These are phyloP conservation scores for Drosophila algonquin DNA, from an alignment of 2,888 invertebrate genomes.

Conservation along the genomic window DNA sequence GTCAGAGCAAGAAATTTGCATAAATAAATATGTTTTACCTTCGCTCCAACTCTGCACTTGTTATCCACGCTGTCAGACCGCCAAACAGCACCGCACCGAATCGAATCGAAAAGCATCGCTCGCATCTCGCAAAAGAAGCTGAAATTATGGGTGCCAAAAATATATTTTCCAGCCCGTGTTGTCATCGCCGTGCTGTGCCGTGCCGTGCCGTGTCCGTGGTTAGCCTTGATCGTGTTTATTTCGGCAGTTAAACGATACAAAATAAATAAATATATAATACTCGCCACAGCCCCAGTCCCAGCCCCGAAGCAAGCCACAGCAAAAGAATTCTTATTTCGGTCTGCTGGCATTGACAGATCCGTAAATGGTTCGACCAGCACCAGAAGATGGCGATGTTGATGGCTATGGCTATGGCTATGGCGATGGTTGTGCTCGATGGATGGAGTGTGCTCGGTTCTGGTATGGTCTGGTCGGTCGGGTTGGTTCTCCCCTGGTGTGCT, in stretches of 20 bases:
- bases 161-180: conserved; percentile 67
- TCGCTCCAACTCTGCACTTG: conserved; percentile 43
- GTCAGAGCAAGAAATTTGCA: conserved; percentile 60
- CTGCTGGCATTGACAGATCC: conserved; percentile 63
- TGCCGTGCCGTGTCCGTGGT: conserved; percentile 31
- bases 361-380: conserved; percentile 61
- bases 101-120: neutral
- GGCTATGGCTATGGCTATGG: conserved; percentile 22
- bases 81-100: no score
- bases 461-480: no score
- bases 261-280: conserved; percentile 60
- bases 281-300: conserved; percentile 6
- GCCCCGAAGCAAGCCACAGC: conserved; percentile 42
- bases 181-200: conserved; percentile 14
- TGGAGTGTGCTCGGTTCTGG: conserved; percentile 12
- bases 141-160: conserved; percentile 50
- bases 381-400: conserved; percentile 35
- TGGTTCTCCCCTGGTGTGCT: neutral
- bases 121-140: conserved; percentile 22
- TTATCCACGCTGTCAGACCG: conserved; percentile 15
- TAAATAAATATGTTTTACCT: conserved; percentile 66
- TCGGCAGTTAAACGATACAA: conserved; percentile 66
- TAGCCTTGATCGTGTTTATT: conserved; percentile 78
- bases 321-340: conserved; percentile 66
- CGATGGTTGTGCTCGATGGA: conserved; percentile 13